Conservation (phyloP, 1,140 invertebrate species). For the Drosophila punjabiensis region DNA sequence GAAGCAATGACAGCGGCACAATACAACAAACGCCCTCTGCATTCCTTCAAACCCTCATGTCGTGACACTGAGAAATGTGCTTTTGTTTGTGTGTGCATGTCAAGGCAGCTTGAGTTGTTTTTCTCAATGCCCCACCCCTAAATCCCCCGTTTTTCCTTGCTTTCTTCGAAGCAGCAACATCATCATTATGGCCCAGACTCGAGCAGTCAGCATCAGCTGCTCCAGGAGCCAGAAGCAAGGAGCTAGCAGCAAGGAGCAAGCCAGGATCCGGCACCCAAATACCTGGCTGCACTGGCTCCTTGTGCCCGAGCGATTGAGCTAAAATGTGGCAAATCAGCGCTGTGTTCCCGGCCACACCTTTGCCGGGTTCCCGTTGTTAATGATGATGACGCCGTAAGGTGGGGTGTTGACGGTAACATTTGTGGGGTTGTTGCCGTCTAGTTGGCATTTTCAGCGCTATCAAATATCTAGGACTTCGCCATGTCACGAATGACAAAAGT, state of each 20-base stretch:
- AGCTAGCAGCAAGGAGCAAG: slow-evolving; percentile 4
- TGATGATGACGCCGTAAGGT: slow-evolving; percentile 38
- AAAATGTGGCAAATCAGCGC: slow-evolving; percentile 49
- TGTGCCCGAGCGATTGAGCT: slow-evolving; percentile 34
- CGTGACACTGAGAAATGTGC: slow-evolving; percentile 50
- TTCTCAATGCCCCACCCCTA: neutral
- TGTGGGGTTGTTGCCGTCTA: slow-evolving; percentile 26
- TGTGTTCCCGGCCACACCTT: slow-evolving; percentile 35
- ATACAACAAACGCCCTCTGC: slow-evolving; percentile 40
- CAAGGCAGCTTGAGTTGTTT: slow-evolving; percentile 17
- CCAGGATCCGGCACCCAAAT: slow-evolving; percentile 14
- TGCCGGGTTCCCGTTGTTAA: slow-evolving; percentile 36
- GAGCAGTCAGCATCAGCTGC: slow-evolving; percentile 25
- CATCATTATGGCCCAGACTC: slow-evolving; percentile 58
- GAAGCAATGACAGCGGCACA: slow-evolving; percentile 34
- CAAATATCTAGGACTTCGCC: slow-evolving; percentile 21
- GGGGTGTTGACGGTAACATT: slow-evolving; percentile 19
- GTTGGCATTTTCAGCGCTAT: slow-evolving; percentile 29
- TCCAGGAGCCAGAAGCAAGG: slow-evolving; percentile 11
- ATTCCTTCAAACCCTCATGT: slow-evolving; percentile 40
- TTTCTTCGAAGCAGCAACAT: slow-evolving; percentile 30
- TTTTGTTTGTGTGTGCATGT: slow-evolving; percentile 32
- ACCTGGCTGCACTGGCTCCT: slow-evolving; percentile 19
- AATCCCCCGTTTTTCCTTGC: neutral
- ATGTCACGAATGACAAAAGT: slow-evolving; percentile 14